These are phyloP conservation scores for Nesidiocoris tenuis DNA, from an alignment of 2,888 invertebrate species.

Conservation along the genomic window DNA sequence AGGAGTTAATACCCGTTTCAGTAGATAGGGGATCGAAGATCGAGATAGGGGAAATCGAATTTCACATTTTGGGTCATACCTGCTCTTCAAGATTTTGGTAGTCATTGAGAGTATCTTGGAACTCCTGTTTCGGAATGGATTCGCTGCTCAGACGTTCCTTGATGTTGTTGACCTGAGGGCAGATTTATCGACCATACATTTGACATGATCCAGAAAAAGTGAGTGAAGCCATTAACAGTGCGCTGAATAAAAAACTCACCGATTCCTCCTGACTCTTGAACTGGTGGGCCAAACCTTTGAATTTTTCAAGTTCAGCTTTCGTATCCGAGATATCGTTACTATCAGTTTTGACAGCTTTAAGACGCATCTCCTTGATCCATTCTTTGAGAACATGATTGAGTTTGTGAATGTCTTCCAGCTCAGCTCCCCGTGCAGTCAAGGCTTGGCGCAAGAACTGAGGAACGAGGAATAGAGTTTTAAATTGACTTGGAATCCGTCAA, in stretches of 20 bases:
- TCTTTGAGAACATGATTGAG: conserved; percentile 75
- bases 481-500: too few relatives aligned
- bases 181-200: too few relatives aligned
- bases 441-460: conserved; percentile 67
- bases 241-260: too few relatives aligned
- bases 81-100: conserved; percentile 68
- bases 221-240: background rate
- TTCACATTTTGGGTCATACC: too few relatives aligned
- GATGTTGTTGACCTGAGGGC: conserved; percentile 61
- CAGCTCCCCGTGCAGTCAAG: conserved; percentile 70
- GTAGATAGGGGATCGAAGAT: too few relatives aligned
- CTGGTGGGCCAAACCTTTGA: conserved; percentile 78
- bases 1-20: too few relatives aligned
- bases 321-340: conserved; percentile 86
- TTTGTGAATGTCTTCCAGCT: conserved; percentile 85
- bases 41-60: too few relatives aligned
- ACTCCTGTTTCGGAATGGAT: conserved; percentile 62
- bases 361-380: conserved; percentile 87
- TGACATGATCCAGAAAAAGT: too few relatives aligned
- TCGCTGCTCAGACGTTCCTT: conserved; percentile 69
- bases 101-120: conserved; percentile 68
- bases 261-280: conserved; percentile 76
- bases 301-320: conserved; percentile 83
- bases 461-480: background rate
- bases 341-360: conserved; percentile 73